Base-by-base conservation (phyloP, 2,888 invertebrate genomes). In the Brachynemurus nebulosus region DNA sequence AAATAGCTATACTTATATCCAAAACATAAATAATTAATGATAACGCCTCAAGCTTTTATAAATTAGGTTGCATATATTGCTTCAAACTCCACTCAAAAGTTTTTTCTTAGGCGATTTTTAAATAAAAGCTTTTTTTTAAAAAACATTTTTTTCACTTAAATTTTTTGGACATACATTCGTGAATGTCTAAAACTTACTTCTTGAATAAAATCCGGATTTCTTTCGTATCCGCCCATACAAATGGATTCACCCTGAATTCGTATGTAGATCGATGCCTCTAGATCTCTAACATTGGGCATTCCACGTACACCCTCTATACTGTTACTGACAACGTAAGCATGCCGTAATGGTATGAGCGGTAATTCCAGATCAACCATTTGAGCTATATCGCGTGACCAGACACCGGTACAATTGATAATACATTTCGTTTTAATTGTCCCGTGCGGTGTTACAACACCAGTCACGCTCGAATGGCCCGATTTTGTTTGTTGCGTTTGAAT, bases 201-300 rank as follows among this genome's bases (percentile, higher is more conserved):
- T 55, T 85, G 80, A 41, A 90, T 62, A 54, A 91, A 71, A 48
- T 80, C 76, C 1, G 92, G 92, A 61, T 92, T 88, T 1, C 68
- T 63, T 63, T 93, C 92, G 58, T 92, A 93, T 1, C 91, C 91
- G 9, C 92, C 92, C 54, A 92, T 76, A 48, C 77, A 76, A 38
- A 92, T 75, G 1, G 82, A 75, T 55, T 88, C 85, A 1, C 89
- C 89, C 56, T 88, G 86, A 2, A 88, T 74, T 55, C 86, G 77
- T 51, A 91, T 77, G 58, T 91, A 92, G 17, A 89, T 68, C 14
- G 77, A 80, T 6, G 76, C 76, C 58, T 93, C 92, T 54, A 90
- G 89, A 62, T 91, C 91, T 33, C 91, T 68, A 11, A 91, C 70
- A 59, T 91, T 91, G 1, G 92, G 91, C 47, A 80, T 63, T 37